phyloP scores from a whole-genome alignment of 1,140 invertebrate species.

The Orchestia grillus region DNA sequence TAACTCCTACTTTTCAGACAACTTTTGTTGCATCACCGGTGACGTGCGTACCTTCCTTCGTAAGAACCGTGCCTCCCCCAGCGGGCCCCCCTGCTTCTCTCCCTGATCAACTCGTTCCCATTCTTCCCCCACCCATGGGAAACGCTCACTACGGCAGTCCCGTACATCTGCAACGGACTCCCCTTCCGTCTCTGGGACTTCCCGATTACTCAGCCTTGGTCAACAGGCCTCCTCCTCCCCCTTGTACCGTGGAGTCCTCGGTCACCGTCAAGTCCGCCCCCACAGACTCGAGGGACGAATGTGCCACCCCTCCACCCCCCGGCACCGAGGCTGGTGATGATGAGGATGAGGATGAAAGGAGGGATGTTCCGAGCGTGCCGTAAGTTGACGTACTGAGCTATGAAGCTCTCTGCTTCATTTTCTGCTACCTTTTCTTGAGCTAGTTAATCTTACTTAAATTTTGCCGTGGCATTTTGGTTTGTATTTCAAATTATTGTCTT shows the following conservation, averaged over 20 bases:
- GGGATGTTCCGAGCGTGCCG: neutral
- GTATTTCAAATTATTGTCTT: too few species aligned
- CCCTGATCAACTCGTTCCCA: neutral
- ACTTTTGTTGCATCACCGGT: neutral
- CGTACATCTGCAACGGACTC: neutral
- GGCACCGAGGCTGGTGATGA: neutral
- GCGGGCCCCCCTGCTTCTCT: neutral
- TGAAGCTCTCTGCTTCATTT: too few species aligned
- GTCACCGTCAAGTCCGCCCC: neutral
- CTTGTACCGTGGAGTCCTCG: neutral
- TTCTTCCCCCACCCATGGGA: neutral
- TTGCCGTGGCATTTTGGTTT: neutral
- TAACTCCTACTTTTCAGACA: neutral
- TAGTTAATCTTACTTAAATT: neutral
- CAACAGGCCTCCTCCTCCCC: neutral
- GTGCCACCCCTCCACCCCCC: neutral
- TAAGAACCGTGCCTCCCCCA: neutral
- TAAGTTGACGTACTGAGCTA: neutral
- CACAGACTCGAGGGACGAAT: neutral
- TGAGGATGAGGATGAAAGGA: neutral
- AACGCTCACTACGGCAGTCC: neutral
- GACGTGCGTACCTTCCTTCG: conserved; percentile 21
- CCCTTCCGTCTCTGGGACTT: neutral
- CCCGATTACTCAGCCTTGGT: conserved; percentile 3
- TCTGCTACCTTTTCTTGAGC: neutral